These are phyloP conservation scores for Stichopus chloronotus DNA, from an alignment of 35 echinoderm and acorn worm genomes.

Conservation along the genomic window DNA sequence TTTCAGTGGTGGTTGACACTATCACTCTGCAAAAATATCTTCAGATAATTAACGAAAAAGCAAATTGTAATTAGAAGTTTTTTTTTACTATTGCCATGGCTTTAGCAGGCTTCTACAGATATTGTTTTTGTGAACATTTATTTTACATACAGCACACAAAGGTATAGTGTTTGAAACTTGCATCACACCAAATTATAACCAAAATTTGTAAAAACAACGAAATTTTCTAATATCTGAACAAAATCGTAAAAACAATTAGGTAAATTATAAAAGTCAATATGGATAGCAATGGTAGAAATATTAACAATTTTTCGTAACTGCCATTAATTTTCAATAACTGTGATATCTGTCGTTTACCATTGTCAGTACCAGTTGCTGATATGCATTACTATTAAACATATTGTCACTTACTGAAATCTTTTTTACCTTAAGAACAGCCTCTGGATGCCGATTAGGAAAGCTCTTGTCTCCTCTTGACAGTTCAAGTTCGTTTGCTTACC, in stretches of 20 bases:
- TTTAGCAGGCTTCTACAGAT: too few species aligned
- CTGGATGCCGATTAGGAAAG: background rate
- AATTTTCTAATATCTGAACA: too few species aligned
- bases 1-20: background rate
- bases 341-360: background rate
- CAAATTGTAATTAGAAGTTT: background rate
- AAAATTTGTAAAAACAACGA: too few species aligned
- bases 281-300: background rate
- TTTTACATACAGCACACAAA: background rate
- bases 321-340: background rate
- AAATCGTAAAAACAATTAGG: too few species aligned
- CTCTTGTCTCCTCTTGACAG: background rate
- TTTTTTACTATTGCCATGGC: background rate
- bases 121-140: background rate
- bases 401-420: background rate
- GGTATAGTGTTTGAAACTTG: too few species aligned
- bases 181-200: too few species aligned
- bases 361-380: background rate
- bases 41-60: too few species aligned
- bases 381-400: background rate
- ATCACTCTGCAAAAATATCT: background rate
- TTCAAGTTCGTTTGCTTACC: constrained; percentile 27
- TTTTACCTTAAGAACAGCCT: background rate
- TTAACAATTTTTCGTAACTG: background rate
- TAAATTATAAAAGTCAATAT: too few species aligned